Base-by-base conservation (phyloP, 2,113 vertebrate species). In the Tragelaphus strepsiceros region DNA sequence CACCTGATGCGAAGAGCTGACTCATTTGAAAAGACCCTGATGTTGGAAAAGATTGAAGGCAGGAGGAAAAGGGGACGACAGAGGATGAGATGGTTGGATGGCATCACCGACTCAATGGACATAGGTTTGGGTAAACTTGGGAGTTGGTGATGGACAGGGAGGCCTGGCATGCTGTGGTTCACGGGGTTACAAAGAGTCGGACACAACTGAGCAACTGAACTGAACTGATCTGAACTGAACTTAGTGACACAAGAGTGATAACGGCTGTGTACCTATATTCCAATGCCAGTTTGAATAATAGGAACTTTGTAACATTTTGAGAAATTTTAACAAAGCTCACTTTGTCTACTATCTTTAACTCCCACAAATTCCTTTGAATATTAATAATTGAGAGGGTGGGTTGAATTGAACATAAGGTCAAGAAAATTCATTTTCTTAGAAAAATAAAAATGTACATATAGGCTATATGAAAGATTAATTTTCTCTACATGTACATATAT, bases 371-470 rank as follows among this genome's bases (percentile, higher is more conserved):
- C 4, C 9, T 82, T 35, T 88, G 32, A 90, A 67, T 7, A 80
- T 3, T 91, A 59, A 46, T 58, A 64, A 71, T 2, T 71, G 53
- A 90, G 26, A 83, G 28, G 7, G 28, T 86, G 32, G 8, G 1
- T 77, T 64, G 43, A 87, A 51, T 4, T 84, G 22, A 93, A 89
- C 16, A 67, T 22, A 46, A 91, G 19, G 30, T n/a, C 22, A 74
- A 83, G n/a, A 5, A 90, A 91, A 84, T 92, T 24, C 74, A 39
- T 64, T 95, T 92, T 88, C 39, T 62, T 83, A 59, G 61, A 87
- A 82, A 93, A 64, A 87, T 12, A 71, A 12, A 87, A 10, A 82
- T 32, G 91, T 32, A 90, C n/a, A 61, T 74, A 53, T 30, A 85
- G 11, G 12, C 8, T 54, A 61, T 84, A 8, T 78, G 16, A 92